Evolutionary conservation across 2,113 vertebrate species (phyloP).

Genomic region (Gadus chalcogrammus): DNA sequence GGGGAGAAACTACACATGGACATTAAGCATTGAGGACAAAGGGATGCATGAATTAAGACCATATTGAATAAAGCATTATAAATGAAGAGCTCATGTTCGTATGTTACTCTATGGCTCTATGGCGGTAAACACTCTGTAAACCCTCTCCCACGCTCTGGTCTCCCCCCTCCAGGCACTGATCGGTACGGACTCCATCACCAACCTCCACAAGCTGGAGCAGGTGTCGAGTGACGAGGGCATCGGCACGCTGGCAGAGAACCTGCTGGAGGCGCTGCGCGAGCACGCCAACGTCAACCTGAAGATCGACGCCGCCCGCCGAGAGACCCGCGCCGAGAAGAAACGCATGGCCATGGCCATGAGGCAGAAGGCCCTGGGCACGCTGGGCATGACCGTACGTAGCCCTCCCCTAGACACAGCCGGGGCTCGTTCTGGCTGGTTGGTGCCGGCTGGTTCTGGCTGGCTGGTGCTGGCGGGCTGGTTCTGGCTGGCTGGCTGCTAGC

Average conservation of each 20-base stretch:
- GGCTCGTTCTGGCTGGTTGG: neutral
- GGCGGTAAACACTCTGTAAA: too few species aligned
- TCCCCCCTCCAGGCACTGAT: slow-evolving; percentile 80
- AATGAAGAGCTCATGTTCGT: too few species aligned
- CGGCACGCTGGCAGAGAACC: slow-evolving; percentile 93
- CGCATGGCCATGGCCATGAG: slow-evolving; percentile 99
- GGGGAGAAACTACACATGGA: too few species aligned
- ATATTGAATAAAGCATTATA: too few species aligned
- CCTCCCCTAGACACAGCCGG: too few species aligned
- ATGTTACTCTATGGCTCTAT: too few species aligned
- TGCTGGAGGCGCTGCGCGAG: slow-evolving; percentile 91
- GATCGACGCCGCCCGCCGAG: slow-evolving; percentile 92
- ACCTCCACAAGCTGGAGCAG: slow-evolving; percentile 98
- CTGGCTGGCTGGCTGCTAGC: neutral
- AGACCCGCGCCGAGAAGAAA: slow-evolving; percentile 96
- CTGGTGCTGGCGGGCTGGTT: neutral
- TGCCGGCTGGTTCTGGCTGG: neutral
- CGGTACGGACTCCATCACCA: slow-evolving; percentile 93
- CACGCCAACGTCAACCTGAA: slow-evolving; percentile 93
- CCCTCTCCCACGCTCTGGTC: too few species aligned
- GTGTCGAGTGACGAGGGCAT: slow-evolving; percentile 98
- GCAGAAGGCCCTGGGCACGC: slow-evolving; percentile 94
- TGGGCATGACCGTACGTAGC: slow-evolving; percentile 90
- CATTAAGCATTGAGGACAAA: too few species aligned
- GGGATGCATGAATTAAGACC: too few species aligned